Evolutionary conservation across 2,113 vertebrate species (phyloP).

Genomic region (Erpornis zantholeuca): DNA sequence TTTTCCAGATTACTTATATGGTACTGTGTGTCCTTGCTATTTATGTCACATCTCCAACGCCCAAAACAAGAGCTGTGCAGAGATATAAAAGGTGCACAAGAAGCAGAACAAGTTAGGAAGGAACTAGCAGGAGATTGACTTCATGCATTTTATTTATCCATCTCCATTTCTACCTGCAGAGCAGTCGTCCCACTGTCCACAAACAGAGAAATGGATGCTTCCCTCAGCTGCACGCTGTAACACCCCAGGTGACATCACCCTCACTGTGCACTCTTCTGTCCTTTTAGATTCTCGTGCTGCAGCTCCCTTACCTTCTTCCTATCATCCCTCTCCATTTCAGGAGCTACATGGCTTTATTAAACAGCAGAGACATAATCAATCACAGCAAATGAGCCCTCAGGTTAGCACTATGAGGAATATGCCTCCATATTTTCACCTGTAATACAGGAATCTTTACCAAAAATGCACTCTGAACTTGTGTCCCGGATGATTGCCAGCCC

Average conservation of each 20-base stretch:
- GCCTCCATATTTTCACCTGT: neutral
- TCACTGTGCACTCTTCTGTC: neutral
- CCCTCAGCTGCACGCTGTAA: neutral
- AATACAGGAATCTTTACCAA: neutral
- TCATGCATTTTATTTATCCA: neutral
- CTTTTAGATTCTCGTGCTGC: neutral
- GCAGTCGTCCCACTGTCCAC: neutral
- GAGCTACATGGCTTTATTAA: neutral
- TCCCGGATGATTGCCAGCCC: neutral
- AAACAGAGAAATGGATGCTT: neutral
- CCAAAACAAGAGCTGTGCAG: neutral
- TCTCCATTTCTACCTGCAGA: neutral
- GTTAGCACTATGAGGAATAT: neutral
- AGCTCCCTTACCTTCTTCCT: neutral
- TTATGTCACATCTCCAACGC: neutral
- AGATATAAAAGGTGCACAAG: rapidly evolving
- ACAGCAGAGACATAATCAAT: neutral
- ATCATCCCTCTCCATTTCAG: neutral
- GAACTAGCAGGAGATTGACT: neutral
- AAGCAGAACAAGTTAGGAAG: neutral
- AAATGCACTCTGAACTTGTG: neutral
- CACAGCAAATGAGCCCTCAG: neutral
- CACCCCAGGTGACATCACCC: neutral
- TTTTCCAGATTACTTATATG: neutral
- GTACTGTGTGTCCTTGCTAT: neutral